Evolutionary conservation across 1,140 invertebrate species (phyloP).

Genomic region (Radopholus similis): DNA sequence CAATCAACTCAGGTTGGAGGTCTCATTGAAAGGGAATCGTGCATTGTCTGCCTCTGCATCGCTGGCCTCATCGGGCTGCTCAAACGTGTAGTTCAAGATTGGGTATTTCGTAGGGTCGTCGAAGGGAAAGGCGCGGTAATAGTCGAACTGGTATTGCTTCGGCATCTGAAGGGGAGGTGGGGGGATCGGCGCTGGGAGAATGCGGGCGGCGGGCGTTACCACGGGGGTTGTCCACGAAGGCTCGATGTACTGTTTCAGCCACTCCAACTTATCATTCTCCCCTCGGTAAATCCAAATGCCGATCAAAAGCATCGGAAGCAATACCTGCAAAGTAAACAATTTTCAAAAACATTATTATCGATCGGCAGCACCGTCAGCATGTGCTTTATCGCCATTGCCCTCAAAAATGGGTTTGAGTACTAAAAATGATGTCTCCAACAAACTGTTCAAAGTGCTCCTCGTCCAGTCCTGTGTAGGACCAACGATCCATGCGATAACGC

Average conservation of each 20-base stretch:
- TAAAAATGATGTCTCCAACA: conserved; percentile 4
- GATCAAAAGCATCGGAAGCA: conserved; percentile 41
- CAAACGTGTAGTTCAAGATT: conserved; percentile 58
- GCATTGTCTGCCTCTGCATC: neutral
- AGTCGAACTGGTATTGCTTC: conserved; percentile 58
- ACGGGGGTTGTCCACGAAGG: neutral
- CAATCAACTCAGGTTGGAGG: too few relatives aligned
- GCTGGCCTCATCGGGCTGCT: conserved; percentile 36
- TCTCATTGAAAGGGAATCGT: conserved; percentile 5
- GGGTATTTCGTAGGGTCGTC: conserved; percentile 52
- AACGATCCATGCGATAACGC: conserved; percentile 48
- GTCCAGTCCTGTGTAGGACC: conserved; percentile 54
- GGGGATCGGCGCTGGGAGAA: neutral
- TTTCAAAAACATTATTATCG: too few relatives aligned
- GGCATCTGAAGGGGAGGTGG: conserved; percentile 44
- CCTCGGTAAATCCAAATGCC: neutral
- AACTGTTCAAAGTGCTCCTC: conserved; percentile 49
- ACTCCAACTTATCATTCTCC: neutral
- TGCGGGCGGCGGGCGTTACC: neutral
- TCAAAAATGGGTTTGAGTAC: conserved; percentile 16
- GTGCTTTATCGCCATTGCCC: conserved; percentile 28
- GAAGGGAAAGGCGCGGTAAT: conserved; percentile 49
- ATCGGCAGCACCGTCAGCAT: too few relatives aligned
- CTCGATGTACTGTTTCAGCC: neutral
- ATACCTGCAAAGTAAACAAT: neutral